A percentile compares a stretch with the other conserved stretches of the same genome.
Evolutionary conservation across 2,888 invertebrate species (phyloP).

Genomic region (Drosophila imparisetae): DNA sequence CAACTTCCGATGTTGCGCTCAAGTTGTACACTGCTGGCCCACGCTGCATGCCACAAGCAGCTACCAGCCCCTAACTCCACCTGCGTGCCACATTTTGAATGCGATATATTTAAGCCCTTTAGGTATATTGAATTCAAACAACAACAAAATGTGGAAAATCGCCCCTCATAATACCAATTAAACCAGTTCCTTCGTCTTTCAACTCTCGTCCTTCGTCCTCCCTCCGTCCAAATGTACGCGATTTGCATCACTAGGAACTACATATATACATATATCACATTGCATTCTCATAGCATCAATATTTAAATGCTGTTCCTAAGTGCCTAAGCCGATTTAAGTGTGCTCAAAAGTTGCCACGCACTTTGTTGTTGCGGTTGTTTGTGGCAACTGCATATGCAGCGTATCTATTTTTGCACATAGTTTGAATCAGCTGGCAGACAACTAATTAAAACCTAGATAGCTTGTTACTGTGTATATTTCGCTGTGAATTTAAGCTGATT

Average conservation of each 20-base stretch:
- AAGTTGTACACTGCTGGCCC: constrained; percentile 40
- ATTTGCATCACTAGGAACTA: background rate
- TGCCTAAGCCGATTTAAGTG: constrained; percentile 28
- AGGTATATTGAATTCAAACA: constrained; percentile 34
- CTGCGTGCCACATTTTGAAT: background rate
- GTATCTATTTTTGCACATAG: background rate
- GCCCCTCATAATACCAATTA: constrained; percentile 10
- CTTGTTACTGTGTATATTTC: too few relatives aligned
- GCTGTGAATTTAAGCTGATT: constrained; percentile 3
- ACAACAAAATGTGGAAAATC: constrained; percentile 16
- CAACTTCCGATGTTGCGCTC: constrained; percentile 58
- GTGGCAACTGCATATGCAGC: background rate
- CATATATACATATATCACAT: background rate
- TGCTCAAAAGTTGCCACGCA: background rate
- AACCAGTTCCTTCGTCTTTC: background rate
- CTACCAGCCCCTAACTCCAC: background rate
- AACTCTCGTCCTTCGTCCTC: background rate
- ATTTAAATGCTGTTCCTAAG: constrained; percentile 26
- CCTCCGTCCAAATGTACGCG: background rate
- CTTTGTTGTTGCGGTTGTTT: background rate
- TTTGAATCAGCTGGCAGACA: background rate
- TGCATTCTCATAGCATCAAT: constrained; percentile 21
- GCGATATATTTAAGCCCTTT: constrained; percentile 50
- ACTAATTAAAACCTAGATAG: constrained; percentile 2
- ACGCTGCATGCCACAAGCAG: constrained; percentile 22